Evolutionary conservation across 2,797 vertebrate genomes (phyloP).

Genomic region (Florisuga fusca): DNA sequence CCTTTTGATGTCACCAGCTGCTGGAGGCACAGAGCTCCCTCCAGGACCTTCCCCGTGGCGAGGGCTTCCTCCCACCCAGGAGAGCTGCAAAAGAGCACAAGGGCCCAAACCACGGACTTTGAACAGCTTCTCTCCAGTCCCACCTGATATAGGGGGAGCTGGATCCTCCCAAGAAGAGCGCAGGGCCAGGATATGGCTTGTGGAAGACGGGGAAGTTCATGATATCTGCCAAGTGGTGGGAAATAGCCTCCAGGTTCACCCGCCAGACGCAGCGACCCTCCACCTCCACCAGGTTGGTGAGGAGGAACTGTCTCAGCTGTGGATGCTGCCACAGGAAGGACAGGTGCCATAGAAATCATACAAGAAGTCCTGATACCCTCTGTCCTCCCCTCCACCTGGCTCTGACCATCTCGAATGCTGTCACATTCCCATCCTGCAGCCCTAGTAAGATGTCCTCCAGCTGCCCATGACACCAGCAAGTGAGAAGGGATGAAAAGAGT

Average conservation of each 20-base stretch:
- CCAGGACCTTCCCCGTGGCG: accelerated
- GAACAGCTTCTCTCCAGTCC: not conserved
- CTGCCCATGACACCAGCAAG: not conserved
- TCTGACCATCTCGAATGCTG: accelerated
- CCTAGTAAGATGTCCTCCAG: not conserved
- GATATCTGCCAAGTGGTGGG: slow-evolving; percentile 84
- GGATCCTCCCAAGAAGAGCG: slow-evolving; percentile 92
- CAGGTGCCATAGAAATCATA: not conserved
- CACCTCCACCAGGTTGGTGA: slow-evolving; percentile 91
- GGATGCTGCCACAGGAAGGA: slow-evolving; percentile 76
- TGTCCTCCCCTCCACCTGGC: not conserved
- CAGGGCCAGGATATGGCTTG: slow-evolving; percentile 83
- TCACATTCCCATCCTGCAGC: not conserved
- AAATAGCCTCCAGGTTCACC: slow-evolving; percentile 90
- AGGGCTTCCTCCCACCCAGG: not conserved
- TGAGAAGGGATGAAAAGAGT: not conserved
- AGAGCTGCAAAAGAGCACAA: not conserved
- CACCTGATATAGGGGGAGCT: slow-evolving; percentile 92
- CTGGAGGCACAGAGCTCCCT: not conserved
- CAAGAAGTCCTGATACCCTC: not conserved
- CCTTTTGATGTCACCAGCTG: accelerated
- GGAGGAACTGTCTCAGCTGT: slow-evolving; percentile 88
- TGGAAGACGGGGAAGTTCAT: slow-evolving; percentile 86
- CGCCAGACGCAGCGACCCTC: slow-evolving; percentile 86
- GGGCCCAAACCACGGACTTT: not conserved